These are phyloP conservation scores for Mixornis gularis DNA, from an alignment of 2,113 vertebrate genomes.

Conservation along the genomic window DNA sequence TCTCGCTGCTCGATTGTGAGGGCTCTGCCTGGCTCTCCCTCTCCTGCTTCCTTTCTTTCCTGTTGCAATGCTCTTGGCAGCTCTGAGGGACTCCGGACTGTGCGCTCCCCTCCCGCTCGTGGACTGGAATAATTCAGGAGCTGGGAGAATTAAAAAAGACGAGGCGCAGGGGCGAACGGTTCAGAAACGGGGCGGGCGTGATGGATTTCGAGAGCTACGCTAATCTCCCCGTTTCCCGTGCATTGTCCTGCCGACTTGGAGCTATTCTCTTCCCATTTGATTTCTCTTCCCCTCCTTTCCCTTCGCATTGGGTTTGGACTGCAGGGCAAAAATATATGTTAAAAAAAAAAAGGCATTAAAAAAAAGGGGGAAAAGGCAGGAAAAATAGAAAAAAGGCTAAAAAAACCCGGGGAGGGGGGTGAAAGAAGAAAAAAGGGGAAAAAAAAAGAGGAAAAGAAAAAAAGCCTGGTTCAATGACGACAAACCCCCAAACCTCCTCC, in stretches of 20 bases:
- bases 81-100: constrained; percentile 45
- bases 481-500: constrained; percentile 62
- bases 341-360: background rate
- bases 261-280: constrained; percentile 16
- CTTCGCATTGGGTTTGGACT: constrained; percentile 24
- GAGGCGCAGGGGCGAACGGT: constrained; percentile 11
- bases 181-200: constrained; percentile 17
- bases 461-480: constrained; percentile 47
- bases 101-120: constrained; percentile 45
- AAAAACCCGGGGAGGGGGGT: background rate
- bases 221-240: constrained; percentile 49
- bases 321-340: background rate
- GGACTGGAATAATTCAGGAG: constrained; percentile 66
- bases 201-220: constrained; percentile 32
- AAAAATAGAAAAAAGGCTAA: background rate
- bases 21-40: constrained; percentile 31
- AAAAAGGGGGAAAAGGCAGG: background rate
- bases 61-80: constrained; percentile 57
- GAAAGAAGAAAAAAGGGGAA: background rate
- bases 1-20: constrained; percentile 66
- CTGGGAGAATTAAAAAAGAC: constrained; percentile 47
- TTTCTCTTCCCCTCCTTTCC: background rate
- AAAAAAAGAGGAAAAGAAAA: background rate
- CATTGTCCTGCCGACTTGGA: constrained; percentile 55
- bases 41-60: constrained; percentile 39